Evolutionary conservation across 2,113 vertebrate species (phyloP).

Genomic region (Macaca mulatta): DNA sequence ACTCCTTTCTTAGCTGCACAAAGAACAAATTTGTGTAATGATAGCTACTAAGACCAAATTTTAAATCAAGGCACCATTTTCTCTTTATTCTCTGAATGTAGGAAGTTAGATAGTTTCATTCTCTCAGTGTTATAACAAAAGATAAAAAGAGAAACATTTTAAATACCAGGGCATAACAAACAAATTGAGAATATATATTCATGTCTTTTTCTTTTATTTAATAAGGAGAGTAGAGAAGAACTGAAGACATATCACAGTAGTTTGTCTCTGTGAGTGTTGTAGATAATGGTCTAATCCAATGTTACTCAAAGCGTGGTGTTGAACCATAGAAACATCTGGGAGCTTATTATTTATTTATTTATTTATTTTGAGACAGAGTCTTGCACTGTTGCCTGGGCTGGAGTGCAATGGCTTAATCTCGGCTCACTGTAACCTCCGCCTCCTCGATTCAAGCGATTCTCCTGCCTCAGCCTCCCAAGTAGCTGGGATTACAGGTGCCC

Average conservation of each 20-base stretch:
- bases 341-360: not conserved
- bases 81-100: not conserved
- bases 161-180: not conserved
- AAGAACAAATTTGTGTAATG: not conserved
- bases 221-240: not conserved
- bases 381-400: no score
- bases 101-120: not conserved
- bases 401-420: no score
- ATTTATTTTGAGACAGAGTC: no score
- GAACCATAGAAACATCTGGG: not conserved
- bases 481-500: no score
- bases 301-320: not conserved
- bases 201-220: not conserved
- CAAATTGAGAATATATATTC: not conserved
- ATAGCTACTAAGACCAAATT: not conserved
- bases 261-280: not conserved
- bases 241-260: not conserved
- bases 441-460: no score
- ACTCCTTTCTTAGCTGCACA: not conserved
- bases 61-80: not conserved
- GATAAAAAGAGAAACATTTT: not conserved
- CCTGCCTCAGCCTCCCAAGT: no score
- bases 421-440: no score
- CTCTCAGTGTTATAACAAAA: not conserved
- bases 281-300: not conserved